These are phyloP conservation scores for Rhizomys pruinosus DNA, from an alignment of 2,113 vertebrate genomes.

Conservation along the genomic window DNA sequence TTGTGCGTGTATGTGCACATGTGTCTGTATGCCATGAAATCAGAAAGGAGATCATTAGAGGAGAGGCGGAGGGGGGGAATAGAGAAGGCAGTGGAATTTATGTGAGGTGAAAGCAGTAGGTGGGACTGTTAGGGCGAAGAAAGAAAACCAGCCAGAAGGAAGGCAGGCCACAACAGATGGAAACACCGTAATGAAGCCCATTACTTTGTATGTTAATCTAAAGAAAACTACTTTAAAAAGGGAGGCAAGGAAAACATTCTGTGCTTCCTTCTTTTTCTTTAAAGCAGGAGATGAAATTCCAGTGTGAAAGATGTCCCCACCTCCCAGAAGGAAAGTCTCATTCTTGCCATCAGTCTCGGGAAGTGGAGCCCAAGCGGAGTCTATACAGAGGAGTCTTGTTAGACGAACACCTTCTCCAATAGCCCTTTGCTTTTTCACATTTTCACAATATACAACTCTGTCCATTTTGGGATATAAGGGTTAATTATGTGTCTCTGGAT, in stretches of 20 bases:
- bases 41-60: background rate
- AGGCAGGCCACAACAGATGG: too few relatives aligned
- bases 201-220: too few relatives aligned
- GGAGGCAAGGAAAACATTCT: background rate
- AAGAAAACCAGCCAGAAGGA: background rate
- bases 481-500: background rate
- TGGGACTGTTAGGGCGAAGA: too few relatives aligned
- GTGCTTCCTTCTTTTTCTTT: background rate
- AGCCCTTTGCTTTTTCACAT: background rate
- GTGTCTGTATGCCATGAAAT: background rate
- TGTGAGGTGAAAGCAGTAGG: background rate
- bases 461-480: background rate
- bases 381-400: background rate
- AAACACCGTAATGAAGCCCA: background rate
- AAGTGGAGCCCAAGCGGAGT: background rate
- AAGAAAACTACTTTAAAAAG: too few relatives aligned
- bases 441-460: background rate
- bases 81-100: background rate
- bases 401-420: background rate
- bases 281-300: background rate
- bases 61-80: too few relatives aligned
- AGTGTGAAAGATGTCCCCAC: background rate
- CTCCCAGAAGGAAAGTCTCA: background rate
- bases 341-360: background rate
- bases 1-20: background rate